Base-by-base conservation (phyloP, 2,113 vertebrate species). In the Ammodytes dubius region DNA sequence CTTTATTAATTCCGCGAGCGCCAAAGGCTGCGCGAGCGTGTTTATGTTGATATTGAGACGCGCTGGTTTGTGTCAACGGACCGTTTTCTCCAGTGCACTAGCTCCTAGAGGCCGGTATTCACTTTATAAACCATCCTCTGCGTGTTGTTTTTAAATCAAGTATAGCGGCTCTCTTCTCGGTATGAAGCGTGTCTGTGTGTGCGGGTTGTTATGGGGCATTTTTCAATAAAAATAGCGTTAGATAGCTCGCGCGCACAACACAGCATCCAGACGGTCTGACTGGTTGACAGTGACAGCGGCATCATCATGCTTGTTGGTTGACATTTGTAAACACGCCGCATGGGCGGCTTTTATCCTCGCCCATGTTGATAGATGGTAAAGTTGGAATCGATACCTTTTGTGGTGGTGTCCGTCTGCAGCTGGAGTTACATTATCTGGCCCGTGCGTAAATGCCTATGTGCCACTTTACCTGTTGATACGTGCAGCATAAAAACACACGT, bases 41-140 rank as follows among this genome's bases (percentile, higher is more conserved):
- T 95, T 94, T 93, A 91, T 95, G 94, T 95, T 94, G 94, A 94
- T 93, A 78, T 90, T 88, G 84, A 85, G 90, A 80, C 70, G 83
- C 86, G 83, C 88, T 74, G 83, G 64, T 75, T 80, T 74, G 84
- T 14, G 46, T 59, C 78, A 74, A 75, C 81, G 70, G 84, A 85
- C 56, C 77, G 70, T 89, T 84, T 84, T 89, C 79, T 61, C 9
- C 65, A 57, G 59, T 35, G 65, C 88, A 79, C 73, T 67, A 70
- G 76, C 83, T 58, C 46, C 78, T 65, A 66, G 56, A 69, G 84
- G 77, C 60, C 66, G 64, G 76, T 35, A 27, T 71, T 74, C 56
- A 72, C 80, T 73, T 78, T 66, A 2, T 27, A 0, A 74, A 45
- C 39, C 35, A 7, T 5, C 40, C 19, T 11, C 11, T 3, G 43